Conservation (phyloP, 2,113 vertebrate species). For the Coptodon bakossiorum region DNA sequence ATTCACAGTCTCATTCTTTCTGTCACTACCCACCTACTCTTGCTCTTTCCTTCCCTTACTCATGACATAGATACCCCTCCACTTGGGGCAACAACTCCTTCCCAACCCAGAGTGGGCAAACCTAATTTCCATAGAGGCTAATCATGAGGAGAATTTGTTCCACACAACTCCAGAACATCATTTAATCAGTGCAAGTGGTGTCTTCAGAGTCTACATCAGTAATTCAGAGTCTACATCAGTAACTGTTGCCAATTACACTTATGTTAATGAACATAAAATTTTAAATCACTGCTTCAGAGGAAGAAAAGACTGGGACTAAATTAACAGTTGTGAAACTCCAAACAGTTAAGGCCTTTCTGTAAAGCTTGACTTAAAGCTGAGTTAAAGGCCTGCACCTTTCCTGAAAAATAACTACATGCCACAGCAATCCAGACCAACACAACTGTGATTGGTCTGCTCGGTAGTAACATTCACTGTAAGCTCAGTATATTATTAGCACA, state of each 20-base stretch:
- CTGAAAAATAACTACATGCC: neutral
- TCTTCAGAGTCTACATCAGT: neutral
- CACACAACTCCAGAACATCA: neutral
- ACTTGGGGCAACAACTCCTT: neutral
- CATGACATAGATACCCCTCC: neutral
- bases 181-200: neutral
- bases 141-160: neutral
- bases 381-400: neutral
- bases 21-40: neutral
- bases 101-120: neutral
- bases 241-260: neutral
- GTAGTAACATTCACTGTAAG: neutral
- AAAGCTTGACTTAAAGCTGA: neutral
- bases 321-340: neutral
- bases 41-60: neutral
- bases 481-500: neutral
- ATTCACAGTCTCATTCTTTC: neutral
- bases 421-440: neutral
- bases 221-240: neutral
- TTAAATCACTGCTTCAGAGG: neutral
- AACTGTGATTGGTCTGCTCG: fast-evolving
- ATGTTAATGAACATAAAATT: neutral
- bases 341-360: neutral
- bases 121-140: neutral
- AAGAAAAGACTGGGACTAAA: neutral